Evolutionary conservation across 2,888 invertebrate species (phyloP).

Genomic region (Dilophus febrilis): DNA sequence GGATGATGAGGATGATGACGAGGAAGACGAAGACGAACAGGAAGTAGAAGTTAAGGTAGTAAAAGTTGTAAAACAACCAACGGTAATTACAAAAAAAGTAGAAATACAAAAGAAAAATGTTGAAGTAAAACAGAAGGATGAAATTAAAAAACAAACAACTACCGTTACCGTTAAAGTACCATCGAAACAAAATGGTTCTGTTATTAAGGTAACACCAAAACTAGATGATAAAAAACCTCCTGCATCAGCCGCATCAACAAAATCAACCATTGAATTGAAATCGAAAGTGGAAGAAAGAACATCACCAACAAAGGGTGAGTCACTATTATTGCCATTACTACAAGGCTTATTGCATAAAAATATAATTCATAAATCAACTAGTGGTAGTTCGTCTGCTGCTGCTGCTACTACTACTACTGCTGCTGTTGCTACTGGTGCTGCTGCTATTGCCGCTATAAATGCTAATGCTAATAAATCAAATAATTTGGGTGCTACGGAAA

Average conservation of each 20-base stretch:
- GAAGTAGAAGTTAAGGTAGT: no score
- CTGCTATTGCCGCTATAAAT: no score
- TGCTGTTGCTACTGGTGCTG: not conserved
- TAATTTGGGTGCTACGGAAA: conserved; percentile 1
- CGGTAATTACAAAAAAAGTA: not conserved
- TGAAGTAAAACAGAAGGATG: not conserved
- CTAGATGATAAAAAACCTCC: not conserved
- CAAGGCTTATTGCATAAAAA: conserved; percentile 41
- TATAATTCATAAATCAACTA: conserved; percentile 13
- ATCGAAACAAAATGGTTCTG: not conserved
- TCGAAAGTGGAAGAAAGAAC: not conserved
- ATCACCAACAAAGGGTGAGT: conserved; percentile 47
- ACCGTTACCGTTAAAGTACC: not conserved
- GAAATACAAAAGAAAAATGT: not conserved
- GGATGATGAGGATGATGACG: no score
- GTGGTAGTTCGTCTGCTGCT: not conserved
- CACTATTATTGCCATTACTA: conserved; percentile 48
- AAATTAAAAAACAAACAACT: not conserved
- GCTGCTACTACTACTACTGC: not conserved
- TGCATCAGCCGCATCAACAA: conserved; percentile 7
- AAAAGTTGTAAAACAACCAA: conserved; percentile 1
- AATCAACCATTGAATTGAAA: conserved; percentile 17
- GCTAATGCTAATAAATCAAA: no score
- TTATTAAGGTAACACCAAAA: not conserved
- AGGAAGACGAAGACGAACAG: no score